Evolutionary conservation across 2,888 invertebrate species (phyloP).

Genomic region (Tiliacea aurago): DNA sequence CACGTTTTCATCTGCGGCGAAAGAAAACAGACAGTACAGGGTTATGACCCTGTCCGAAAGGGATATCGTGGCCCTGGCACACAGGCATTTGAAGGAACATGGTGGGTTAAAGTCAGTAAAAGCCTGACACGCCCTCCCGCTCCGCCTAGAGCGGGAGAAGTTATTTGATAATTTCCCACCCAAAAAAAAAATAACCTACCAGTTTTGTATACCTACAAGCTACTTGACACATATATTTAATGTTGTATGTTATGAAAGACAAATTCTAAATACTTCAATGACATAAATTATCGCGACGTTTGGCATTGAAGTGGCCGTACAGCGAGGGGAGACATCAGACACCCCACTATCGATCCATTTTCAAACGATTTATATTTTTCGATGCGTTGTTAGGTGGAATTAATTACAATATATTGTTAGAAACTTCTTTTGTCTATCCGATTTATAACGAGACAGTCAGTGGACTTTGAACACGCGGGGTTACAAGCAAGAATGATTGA

Average conservation of each 20-base stretch:
- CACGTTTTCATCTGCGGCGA: constrained; percentile 21
- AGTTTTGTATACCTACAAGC: not conserved
- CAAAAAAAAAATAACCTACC: too few species aligned
- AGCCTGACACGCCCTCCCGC: too few species aligned
- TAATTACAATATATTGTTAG: constrained; percentile 10
- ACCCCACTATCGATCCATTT: constrained; percentile 24
- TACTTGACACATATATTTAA: not conserved
- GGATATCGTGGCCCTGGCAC: too few species aligned
- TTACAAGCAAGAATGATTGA: not conserved
- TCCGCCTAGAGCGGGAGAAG: too few species aligned
- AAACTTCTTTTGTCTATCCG: constrained; percentile 1
- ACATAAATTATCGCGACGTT: too few species aligned
- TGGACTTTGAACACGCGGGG: not conserved
- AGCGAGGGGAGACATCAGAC: not conserved
- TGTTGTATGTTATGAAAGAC: too few species aligned
- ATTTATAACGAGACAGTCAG: not conserved
- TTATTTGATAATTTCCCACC: too few species aligned
- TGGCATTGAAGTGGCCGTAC: constrained; percentile 13
- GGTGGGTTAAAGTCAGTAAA: too few species aligned
- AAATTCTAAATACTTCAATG: not conserved
- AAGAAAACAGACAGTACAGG: not conserved
- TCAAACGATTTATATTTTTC: constrained; percentile 11
- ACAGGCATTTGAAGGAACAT: too few species aligned
- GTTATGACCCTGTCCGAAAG: too few species aligned
- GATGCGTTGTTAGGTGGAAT: constrained; percentile 1